Percentiles rank a stretch among this genome's conserved stretches.
Conservation (phyloP, 2,888 invertebrate species). For the Melinopterus prodromus region DNA sequence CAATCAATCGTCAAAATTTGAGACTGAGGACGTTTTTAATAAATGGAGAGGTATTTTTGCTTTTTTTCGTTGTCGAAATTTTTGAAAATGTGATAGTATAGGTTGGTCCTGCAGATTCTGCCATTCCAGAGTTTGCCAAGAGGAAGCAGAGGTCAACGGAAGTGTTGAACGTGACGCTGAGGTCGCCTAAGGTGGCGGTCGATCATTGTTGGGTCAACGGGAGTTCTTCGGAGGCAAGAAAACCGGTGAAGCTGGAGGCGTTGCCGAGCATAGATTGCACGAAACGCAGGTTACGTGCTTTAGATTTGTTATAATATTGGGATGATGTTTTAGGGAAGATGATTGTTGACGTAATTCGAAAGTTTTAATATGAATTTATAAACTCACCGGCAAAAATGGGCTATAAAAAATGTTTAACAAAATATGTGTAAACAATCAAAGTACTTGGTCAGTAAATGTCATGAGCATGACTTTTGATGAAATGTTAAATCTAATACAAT, state of each 20-base stretch:
- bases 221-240: slow-evolving; percentile 44
- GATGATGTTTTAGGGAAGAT: too few species aligned
- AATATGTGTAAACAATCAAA: too few species aligned
- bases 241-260: slow-evolving; percentile 56
- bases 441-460: too few species aligned
- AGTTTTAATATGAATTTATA: too few species aligned
- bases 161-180: slow-evolving; percentile 41
- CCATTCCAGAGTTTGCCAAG: slow-evolving; percentile 42
- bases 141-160: slow-evolving; percentile 53
- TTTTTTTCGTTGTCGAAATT: background rate
- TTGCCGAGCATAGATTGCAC: slow-evolving; percentile 56
- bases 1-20: slow-evolving; percentile 65
- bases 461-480: too few species aligned
- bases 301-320: slow-evolving; percentile 47
- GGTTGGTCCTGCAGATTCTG: slow-evolving; percentile 27
- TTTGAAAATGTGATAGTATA: background rate
- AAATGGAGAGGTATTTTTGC: slow-evolving; percentile 63
- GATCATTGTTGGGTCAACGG: slow-evolving; percentile 31
- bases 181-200: slow-evolving; percentile 25
- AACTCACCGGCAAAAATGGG: too few species aligned
- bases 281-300: slow-evolving; percentile 49
- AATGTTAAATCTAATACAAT: too few species aligned
- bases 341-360: too few species aligned
- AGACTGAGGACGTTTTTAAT: slow-evolving; percentile 63
- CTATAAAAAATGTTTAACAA: too few species aligned